Conservation (phyloP, 2,888 invertebrate species). For the Lasioglossum figueresi region DNA sequence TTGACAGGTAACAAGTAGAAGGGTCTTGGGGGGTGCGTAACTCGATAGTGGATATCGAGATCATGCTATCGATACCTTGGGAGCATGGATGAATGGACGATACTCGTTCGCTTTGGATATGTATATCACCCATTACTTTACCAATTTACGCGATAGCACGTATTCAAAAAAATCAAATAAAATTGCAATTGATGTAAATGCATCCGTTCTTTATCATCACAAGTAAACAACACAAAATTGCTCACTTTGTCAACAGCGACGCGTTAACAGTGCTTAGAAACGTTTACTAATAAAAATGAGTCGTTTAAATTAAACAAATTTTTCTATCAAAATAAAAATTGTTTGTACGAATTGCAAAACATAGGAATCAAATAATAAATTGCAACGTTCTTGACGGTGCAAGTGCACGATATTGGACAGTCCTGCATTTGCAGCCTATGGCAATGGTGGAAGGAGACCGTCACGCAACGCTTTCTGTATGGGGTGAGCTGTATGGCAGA, state of each 20-base stretch:
- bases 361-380: not conserved
- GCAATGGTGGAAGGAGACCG: slow-evolving; percentile 42
- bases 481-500: slow-evolving; percentile 70
- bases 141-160: not conserved
- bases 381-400: not conserved
- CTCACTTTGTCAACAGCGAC: too few relatives aligned
- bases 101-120: not conserved
- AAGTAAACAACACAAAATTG: too few relatives aligned
- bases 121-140: not conserved
- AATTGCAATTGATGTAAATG: too few relatives aligned
- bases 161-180: too few relatives aligned
- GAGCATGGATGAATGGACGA: slow-evolving; percentile 32
- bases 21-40: slow-evolving; percentile 27
- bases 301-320: too few relatives aligned
- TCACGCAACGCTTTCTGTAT: slow-evolving; percentile 69
- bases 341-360: too few relatives aligned
- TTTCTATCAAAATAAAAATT: too few relatives aligned
- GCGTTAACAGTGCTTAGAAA: too few relatives aligned
- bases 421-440: slow-evolving; percentile 11
- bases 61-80: slow-evolving; percentile 45
- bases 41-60: slow-evolving; percentile 39
- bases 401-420: slow-evolving; percentile 5
- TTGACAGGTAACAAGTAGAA: slow-evolving; percentile 17
- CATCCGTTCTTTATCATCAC: too few relatives aligned
- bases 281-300: too few relatives aligned